Evolutionary conservation across 2,888 invertebrate genomes (phyloP).

Genomic region (Nymphalis polychloros): DNA sequence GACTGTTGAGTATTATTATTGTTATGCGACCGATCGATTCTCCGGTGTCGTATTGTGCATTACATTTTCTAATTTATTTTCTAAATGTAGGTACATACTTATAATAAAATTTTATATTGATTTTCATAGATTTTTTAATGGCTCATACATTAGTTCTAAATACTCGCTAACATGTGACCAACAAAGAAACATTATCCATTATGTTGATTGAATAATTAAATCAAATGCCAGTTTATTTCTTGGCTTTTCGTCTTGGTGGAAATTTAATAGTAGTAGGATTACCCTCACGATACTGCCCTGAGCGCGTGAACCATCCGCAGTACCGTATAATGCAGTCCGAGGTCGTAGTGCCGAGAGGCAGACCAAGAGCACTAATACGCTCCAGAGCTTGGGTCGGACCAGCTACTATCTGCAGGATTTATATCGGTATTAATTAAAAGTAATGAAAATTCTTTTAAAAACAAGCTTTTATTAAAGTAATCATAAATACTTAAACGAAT

Average conservation of each 20-base stretch:
- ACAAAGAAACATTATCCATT: neutral
- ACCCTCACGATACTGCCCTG: slow-evolving; percentile 61
- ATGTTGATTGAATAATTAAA: neutral
- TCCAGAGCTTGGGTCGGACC: slow-evolving; percentile 68
- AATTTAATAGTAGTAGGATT: slow-evolving; percentile 63
- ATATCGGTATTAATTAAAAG: neutral
- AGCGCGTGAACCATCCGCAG: slow-evolving; percentile 62
- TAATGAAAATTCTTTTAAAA: too few relatives aligned
- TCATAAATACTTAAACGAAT: too few relatives aligned
- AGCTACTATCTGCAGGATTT: slow-evolving; percentile 53
- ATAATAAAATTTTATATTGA: slow-evolving; percentile 42
- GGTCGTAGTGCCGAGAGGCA: slow-evolving; percentile 66
- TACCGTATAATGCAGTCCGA: slow-evolving; percentile 58
- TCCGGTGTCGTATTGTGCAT: slow-evolving; percentile 32
- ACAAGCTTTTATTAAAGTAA: too few relatives aligned
- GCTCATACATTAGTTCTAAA: slow-evolving; percentile 4
- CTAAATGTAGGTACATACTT: slow-evolving; percentile 43
- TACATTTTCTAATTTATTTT: slow-evolving; percentile 45
- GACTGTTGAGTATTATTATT: slow-evolving; percentile 37
- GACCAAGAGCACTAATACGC: slow-evolving; percentile 71
- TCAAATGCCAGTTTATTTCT: slow-evolving; percentile 38
- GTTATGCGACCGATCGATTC: slow-evolving; percentile 21
- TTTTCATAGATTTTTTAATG: slow-evolving; percentile 28
- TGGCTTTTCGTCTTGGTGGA: slow-evolving; percentile 55
- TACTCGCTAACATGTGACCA: neutral